Evolutionary conservation across 2,888 invertebrate species (phyloP).

Genomic region (Catocala nupta): DNA sequence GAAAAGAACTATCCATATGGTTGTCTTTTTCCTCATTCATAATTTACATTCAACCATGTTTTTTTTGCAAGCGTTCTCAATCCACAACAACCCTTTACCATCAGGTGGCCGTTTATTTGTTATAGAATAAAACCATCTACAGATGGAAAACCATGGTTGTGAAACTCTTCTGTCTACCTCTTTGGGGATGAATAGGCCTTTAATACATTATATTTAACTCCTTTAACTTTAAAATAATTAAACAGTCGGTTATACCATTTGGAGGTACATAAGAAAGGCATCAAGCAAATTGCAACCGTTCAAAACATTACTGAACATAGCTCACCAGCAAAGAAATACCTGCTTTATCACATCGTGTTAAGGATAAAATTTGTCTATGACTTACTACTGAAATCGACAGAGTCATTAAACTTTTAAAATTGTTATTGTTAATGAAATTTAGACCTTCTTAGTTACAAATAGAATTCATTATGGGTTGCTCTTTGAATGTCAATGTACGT

Average conservation of each 20-base stretch:
- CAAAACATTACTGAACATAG: constrained; percentile 32
- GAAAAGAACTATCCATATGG: too few species aligned
- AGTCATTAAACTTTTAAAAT: constrained; percentile 47
- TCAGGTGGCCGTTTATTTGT: too few species aligned
- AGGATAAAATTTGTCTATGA: constrained; percentile 9
- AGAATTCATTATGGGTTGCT: constrained; percentile 16
- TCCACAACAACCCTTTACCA: too few species aligned
- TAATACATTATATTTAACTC: too few species aligned
- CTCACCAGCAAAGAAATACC: constrained; percentile 1
- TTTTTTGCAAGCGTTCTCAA: too few species aligned
- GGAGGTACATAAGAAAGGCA: constrained; percentile 26
- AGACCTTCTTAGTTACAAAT: fast-evolving
- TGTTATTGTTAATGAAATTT: constrained; percentile 1
- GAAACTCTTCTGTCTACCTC: too few species aligned
- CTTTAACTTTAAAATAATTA: constrained; percentile 16
- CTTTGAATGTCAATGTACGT: constrained; percentile 1
- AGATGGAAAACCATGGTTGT: too few species aligned
- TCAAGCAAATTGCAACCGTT: constrained; percentile 40
- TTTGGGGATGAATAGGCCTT: too few species aligned
- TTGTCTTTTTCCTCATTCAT: too few species aligned
- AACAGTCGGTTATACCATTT: not conserved
- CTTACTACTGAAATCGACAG: constrained; percentile 35
- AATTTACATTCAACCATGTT: too few species aligned
- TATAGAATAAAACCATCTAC: too few species aligned
- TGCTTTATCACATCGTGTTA: fast-evolving